These are phyloP conservation scores for Dione juno DNA, from an alignment of 2,888 invertebrate species.

Conservation along the genomic window DNA sequence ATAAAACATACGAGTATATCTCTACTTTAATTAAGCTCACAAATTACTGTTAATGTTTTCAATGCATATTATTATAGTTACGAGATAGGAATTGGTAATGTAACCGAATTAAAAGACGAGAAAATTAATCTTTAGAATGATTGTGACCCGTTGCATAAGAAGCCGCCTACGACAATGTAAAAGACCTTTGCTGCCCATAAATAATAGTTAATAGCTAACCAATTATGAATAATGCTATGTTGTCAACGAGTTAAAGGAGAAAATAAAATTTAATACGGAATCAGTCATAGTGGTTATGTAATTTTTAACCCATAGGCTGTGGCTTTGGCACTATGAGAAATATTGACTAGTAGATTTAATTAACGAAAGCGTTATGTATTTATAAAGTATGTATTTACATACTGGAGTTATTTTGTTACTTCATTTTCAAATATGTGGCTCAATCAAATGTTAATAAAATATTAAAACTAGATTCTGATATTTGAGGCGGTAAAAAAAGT, in stretches of 20 bases:
- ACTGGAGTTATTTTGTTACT: background rate
- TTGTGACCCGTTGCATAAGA: conserved; percentile 58
- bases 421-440: background rate
- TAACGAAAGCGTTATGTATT: background rate
- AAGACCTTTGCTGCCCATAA: conserved; percentile 54
- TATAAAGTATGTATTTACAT: too few relatives aligned
- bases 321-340: conserved; percentile 38
- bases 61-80: conserved; percentile 31
- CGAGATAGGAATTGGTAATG: conserved; percentile 14
- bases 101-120: conserved; percentile 6
- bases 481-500: background rate
- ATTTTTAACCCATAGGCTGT: conserved; percentile 36
- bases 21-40: conserved; percentile 18
- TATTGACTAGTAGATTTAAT: conserved; percentile 29
- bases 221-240: conserved; percentile 47
- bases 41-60: conserved; percentile 19
- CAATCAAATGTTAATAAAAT: background rate
- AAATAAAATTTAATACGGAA: conserved; percentile 46
- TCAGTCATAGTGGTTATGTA: conserved; percentile 40
- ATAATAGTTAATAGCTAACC: conserved; percentile 49
- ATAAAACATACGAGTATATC: conserved; percentile 8
- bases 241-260: conserved; percentile 45
- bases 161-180: conserved; percentile 54
- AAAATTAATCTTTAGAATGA: conserved; percentile 55
- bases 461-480: background rate